phyloP scores from a whole-genome alignment of 2,888 invertebrate genomes.

The Amphimallon solstitiale region DNA sequence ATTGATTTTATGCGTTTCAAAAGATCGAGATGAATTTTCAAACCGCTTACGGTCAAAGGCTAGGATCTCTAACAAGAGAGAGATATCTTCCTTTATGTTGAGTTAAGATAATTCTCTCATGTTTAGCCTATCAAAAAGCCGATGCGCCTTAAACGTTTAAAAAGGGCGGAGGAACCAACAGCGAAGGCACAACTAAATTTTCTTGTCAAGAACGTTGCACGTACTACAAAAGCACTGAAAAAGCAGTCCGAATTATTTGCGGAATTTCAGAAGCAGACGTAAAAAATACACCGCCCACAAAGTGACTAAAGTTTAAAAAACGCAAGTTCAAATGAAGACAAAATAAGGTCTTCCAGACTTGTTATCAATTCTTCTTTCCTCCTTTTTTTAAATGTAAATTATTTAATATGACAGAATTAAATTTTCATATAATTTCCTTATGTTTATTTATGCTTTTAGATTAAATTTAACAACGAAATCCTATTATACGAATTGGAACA shows the following conservation, averaged over 20 bases:
- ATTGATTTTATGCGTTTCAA: too few species aligned
- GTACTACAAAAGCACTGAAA: slow-evolving; percentile 6
- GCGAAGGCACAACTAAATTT: slow-evolving; percentile 26
- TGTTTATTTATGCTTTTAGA: too few species aligned
- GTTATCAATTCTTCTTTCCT: too few species aligned
- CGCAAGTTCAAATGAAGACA: slow-evolving; percentile 13
- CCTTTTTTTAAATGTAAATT: too few species aligned
- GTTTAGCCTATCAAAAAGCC: slow-evolving; percentile 12
- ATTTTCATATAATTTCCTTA: too few species aligned
- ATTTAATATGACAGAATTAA: too few species aligned
- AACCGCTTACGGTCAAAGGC: too few species aligned
- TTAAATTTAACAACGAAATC: too few species aligned
- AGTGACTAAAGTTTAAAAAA: background rate
- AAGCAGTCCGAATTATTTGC: slow-evolving; percentile 30
- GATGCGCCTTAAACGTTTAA: background rate
- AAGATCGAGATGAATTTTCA: too few species aligned
- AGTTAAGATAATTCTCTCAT: slow-evolving; percentile 32
- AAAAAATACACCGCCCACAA: slow-evolving; percentile 21
- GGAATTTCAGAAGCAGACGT: slow-evolving; percentile 27
- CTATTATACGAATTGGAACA: too few species aligned
- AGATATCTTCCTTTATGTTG: background rate
- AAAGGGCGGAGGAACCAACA: background rate
- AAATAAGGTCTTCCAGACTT: background rate
- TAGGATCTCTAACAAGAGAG: background rate
- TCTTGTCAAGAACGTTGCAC: slow-evolving; percentile 14